Evolutionary conservation across 2,888 invertebrate genomes (phyloP), one percentile per base, ranked within the genome.

Genomic region (Drosophila gaucha): DNA sequence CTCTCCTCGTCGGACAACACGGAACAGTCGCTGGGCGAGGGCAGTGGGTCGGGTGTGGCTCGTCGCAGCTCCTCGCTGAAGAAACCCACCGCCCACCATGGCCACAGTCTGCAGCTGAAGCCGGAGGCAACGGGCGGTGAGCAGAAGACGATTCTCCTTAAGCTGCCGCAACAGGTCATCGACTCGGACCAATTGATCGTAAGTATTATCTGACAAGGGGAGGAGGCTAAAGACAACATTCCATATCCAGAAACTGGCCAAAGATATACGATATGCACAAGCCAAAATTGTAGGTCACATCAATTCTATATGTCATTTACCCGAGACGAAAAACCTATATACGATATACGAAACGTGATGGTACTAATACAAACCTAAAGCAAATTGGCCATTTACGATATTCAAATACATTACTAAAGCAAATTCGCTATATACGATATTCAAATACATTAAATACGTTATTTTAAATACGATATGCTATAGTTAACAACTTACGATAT

Each of bases 161-260:
- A 92, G 78, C 86, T 92, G 58, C 91, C 92, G 0, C 89, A 90
- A 33, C 90, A 86, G 57, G 74, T 88, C 62, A 86, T 84, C 30
- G 91, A 92, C 47, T 89, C 91, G 39, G 92, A 92, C 47, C 92
- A 92, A 67, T 67, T 92, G 63, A 91, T 92, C 79, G 91, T 91
- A 78, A 90, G 91, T 91, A 73, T 20, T 1, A 4, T 2, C 5
- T 0, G 2, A 14, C 0, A n/a, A 12, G 6, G 16, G 12, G 20
- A 12, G 8, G 38, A 52, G 38, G 28, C 22, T 10, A 8, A 14
- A 6, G 18, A 30, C 28, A 20, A 12, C 14, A 14, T 36, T 30
- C 46, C n/a, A 41, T 14, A 26, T 5, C 57, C n/a, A 68, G 8
- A 18, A 55, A 63, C 33, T 54, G 14, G 10, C 33, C 74, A 64